phyloP scores from a whole-genome alignment of 1,140 invertebrate genomes.

The Tachypleus tridentatus region DNA sequence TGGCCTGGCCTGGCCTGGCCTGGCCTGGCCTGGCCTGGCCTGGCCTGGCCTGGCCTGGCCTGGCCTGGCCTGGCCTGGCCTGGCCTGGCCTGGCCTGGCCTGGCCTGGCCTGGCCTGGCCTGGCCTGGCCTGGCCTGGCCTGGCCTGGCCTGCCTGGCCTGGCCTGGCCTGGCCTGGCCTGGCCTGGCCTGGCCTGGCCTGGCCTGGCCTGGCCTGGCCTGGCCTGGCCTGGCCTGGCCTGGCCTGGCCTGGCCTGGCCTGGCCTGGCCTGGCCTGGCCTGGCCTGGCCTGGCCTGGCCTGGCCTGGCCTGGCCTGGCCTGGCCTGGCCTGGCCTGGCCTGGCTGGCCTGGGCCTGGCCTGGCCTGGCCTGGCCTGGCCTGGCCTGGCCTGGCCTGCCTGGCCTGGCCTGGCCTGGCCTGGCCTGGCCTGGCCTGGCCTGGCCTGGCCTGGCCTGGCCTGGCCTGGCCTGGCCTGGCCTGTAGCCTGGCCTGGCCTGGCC shows the following conservation, averaged over 20 bases:
- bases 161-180: constrained; percentile 19
- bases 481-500: constrained; percentile 16
- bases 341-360: too few relatives aligned
- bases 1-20: constrained; percentile 22
- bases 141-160: too few relatives aligned
- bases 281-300: constrained; percentile 16
- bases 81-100: constrained; percentile 24
- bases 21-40: constrained; percentile 27
- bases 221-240: constrained; percentile 21
- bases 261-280: constrained; percentile 20
- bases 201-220: constrained; percentile 19
- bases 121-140: constrained; percentile 21
- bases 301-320: constrained; percentile 15
- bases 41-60: constrained; percentile 22
- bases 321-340: constrained; percentile 23
- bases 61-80: constrained; percentile 25
- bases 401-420: constrained; percentile 22
- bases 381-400: too few relatives aligned
- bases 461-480: too few relatives aligned
- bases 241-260: constrained; percentile 17
- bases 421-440: constrained; percentile 12
- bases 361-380: constrained; percentile 22
- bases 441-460: constrained; percentile 7
- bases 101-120: constrained; percentile 24
- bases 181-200: constrained; percentile 19